Evolutionary conservation across 2,113 vertebrate genomes (phyloP), one percentile per base, ranked within the genome.

Genomic region (Ovibos moschatus): DNA sequence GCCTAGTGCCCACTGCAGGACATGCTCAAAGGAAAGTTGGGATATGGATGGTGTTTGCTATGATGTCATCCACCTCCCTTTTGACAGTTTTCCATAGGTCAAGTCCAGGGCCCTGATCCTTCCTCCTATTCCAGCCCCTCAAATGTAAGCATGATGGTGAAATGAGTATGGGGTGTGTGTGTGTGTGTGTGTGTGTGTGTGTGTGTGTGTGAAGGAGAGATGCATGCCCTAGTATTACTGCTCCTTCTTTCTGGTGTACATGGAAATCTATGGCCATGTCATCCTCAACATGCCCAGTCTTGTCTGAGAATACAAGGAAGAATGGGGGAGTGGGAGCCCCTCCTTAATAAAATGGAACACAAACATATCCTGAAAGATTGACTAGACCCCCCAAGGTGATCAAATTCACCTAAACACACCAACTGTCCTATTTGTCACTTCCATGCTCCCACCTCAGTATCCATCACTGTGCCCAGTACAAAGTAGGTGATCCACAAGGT

Each of bases 201-300:
- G 43, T n/a, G 33, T 67, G 64, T 67, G 11, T 27, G 3, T 3
- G 2, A 4, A 57, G 47, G 16, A 55, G 55, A 62, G 58, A 51
- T 30, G 1, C 15, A 7, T 64, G 19, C 33, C 43, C 10, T 7
- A 28, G 5, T 28, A 8, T 23, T 1, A 16, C 27, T 1, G 1
- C 8, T 30, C 55, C 57, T 19, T 43, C 64, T 58, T 53, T 45
- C 88, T 81, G 92, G 25, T 51, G 16, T 1, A 12, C 67, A 6
- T 21, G 64, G 67, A 74, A 74, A 23, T 23, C 67, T 40, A 23
- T 40, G n/a, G 10, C 67, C n/a, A 74, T 40, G n/a, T 21, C 67
- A 40, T 74, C n/a, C n/a, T 6, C n/a, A 23, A 74, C n/a, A 40
- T 74, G 67, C 67, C 19, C 9, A 1, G 23, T 12, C n/a, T 40